These are phyloP conservation scores for Calidris pugnax DNA, from an alignment of 2,113 vertebrate species.

Conservation along the genomic window DNA sequence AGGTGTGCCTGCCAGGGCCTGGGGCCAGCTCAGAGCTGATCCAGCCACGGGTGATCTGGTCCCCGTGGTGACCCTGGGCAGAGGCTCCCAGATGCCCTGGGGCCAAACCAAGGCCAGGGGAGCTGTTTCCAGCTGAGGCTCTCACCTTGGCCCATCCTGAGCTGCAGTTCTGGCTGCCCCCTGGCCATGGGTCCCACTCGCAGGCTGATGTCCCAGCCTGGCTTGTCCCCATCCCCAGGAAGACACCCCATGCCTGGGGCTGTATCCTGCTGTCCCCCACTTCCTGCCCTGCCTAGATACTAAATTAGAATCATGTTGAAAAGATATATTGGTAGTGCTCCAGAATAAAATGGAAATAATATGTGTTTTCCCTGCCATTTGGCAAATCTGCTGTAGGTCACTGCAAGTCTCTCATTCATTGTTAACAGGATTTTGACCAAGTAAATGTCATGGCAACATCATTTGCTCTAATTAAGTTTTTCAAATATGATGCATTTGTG, in stretches of 20 bases:
- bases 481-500: not conserved
- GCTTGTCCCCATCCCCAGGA: not conserved
- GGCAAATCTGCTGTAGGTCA: not conserved
- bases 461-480: not conserved
- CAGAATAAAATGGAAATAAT: not conserved
- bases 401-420: not conserved
- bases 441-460: not conserved
- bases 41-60: not conserved
- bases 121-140: not conserved
- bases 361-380: not conserved
- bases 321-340: not conserved
- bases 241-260: not conserved
- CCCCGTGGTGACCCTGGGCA: rapidly evolving
- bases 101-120: not conserved
- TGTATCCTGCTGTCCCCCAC: not conserved
- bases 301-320: not conserved
- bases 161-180: not conserved
- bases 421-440: not conserved
- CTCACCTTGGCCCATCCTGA: not conserved
- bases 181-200: rapidly evolving
- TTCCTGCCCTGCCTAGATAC: not conserved
- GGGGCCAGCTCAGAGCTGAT: not conserved
- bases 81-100: not conserved
- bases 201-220: not conserved
- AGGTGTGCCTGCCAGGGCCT: not conserved